Evolutionary conservation across 2,888 invertebrate genomes (phyloP).

Genomic region (Xylota sylvarum): DNA sequence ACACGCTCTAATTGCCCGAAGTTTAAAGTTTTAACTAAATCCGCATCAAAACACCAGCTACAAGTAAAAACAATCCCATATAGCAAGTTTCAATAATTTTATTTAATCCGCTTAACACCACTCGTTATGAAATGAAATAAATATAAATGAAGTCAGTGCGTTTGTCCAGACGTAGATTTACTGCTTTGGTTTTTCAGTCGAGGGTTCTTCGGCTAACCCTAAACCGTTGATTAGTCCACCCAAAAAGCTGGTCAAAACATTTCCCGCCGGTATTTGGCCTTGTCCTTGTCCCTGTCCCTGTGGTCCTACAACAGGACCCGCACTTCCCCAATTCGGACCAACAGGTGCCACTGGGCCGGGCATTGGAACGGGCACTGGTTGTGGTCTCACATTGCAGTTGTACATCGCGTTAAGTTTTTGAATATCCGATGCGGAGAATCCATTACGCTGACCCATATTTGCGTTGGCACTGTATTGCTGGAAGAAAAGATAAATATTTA

Average conservation of each 20-base stretch:
- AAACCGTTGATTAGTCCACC: constrained; percentile 82
- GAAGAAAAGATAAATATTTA: constrained; percentile 11
- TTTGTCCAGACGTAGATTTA: neutral
- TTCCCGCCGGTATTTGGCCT: constrained; percentile 22
- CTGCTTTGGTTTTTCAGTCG: constrained; percentile 24
- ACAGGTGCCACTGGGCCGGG: constrained; percentile 49
- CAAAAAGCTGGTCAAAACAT: constrained; percentile 81
- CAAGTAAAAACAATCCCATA: neutral
- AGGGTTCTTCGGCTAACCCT: constrained; percentile 80
- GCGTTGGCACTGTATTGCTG: constrained; percentile 82
- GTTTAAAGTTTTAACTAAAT: too few species aligned
- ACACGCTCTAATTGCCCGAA: too few species aligned
- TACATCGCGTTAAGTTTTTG: constrained; percentile 92
- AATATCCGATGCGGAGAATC: constrained; percentile 90
- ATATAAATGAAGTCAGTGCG: constrained; percentile 36
- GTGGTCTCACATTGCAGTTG: constrained; percentile 85
- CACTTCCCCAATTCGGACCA: neutral
- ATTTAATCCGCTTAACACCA: neutral
- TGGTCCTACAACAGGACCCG: constrained; percentile 10
- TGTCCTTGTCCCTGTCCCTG: constrained; percentile 46
- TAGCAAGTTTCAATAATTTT: neutral
- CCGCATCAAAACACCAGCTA: too few species aligned
- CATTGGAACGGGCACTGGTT: constrained; percentile 38
- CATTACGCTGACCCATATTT: constrained; percentile 90
- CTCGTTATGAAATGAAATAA: constrained; percentile 57